Evolutionary conservation across 2,888 invertebrate genomes (phyloP).

Genomic region (Empis stercorea): DNA sequence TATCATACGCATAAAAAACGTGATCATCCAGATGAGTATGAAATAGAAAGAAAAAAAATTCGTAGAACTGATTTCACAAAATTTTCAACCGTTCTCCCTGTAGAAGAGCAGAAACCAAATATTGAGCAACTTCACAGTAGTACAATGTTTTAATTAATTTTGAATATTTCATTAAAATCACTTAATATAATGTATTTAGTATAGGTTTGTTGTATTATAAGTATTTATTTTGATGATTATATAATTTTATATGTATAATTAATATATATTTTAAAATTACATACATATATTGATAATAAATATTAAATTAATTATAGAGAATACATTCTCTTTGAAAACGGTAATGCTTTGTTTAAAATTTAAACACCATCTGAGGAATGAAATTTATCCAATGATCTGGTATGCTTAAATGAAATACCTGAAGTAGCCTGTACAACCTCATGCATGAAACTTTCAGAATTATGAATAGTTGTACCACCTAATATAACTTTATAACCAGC

Average conservation of each 20-base stretch:
- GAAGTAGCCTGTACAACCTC: conserved; percentile 58
- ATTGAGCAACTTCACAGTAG: no score
- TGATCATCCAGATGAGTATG: neutral
- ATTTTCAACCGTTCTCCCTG: neutral
- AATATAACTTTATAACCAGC: conserved; percentile 61
- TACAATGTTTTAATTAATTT: no score
- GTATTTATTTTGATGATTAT: no score
- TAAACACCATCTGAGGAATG: conserved; percentile 11
- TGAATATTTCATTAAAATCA: no score
- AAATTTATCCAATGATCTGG: conserved; percentile 30
- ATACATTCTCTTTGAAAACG: no score
- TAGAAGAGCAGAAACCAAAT: no score
- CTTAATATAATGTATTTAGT: no score
- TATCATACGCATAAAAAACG: neutral
- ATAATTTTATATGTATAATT: no score
- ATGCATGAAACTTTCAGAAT: conserved; percentile 65
- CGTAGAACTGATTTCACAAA: neutral
- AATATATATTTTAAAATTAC: no score
- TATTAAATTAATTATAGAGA: no score
- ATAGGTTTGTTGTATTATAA: no score
- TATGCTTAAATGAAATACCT: conserved; percentile 51
- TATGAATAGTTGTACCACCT: conserved; percentile 88
- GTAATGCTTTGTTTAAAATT: neutral
- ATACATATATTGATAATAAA: no score
- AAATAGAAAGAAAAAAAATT: neutral